Evolutionary conservation across 2,888 invertebrate species (phyloP).

Genomic region (Trachelus tabidus): DNA sequence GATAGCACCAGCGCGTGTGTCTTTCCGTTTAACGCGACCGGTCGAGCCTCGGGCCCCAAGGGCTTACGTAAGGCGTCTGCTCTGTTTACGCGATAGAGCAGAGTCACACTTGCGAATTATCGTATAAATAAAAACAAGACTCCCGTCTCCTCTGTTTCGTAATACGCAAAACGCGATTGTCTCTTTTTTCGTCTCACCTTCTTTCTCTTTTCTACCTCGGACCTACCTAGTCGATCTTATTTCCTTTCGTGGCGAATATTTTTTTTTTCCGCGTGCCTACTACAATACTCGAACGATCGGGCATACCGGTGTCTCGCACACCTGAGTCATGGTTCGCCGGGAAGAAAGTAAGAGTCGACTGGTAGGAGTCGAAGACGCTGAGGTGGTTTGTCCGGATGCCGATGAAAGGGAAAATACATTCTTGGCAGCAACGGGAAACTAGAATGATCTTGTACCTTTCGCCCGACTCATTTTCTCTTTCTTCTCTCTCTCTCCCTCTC

Average conservation of each 20-base stretch:
- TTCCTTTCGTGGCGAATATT: slow-evolving; percentile 3
- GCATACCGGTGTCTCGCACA: background rate
- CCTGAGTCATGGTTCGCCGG: slow-evolving; percentile 28
- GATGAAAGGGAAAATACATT: slow-evolving; percentile 57
- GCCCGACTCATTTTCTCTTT: background rate
- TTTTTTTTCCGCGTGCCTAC: background rate
- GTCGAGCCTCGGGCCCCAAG: background rate
- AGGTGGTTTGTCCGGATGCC: slow-evolving; percentile 56
- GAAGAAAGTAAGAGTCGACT: slow-evolving; percentile 59
- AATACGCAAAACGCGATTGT: background rate
- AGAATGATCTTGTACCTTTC: slow-evolving; percentile 6
- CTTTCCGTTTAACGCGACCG: background rate
- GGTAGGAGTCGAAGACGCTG: slow-evolving; percentile 46
- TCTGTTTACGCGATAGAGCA: slow-evolving; percentile 10
- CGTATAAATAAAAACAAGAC: background rate
- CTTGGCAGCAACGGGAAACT: background rate
- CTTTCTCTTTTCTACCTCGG: background rate
- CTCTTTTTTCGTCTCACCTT: background rate
- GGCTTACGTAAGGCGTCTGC: background rate
- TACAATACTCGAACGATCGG: background rate
- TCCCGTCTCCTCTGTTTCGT: background rate
- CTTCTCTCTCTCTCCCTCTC: slow-evolving; percentile 16
- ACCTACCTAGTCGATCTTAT: background rate
- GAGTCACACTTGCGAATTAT: background rate
- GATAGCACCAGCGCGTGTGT: background rate